Percentiles rank a stretch among this genome's conserved stretches.
These are phyloP conservation scores for Labrus mixtus DNA, from an alignment of 2,113 vertebrate species.

Conservation along the genomic window DNA sequence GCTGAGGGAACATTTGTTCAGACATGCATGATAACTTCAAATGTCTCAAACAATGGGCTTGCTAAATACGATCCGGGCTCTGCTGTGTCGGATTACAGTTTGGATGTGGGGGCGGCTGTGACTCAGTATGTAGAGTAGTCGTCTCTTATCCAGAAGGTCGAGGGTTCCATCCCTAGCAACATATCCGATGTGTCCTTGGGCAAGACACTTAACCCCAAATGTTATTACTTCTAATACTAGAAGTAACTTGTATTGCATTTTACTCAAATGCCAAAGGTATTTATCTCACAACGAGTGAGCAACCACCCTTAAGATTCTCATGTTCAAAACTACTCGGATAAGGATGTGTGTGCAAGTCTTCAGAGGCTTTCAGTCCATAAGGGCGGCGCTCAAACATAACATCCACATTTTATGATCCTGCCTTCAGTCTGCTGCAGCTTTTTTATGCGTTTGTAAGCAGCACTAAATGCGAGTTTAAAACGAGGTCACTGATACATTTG, in stretches of 20 bases:
- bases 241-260: too few species aligned
- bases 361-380: not conserved
- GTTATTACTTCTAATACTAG: too few species aligned
- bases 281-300: too few species aligned
- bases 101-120: too few species aligned
- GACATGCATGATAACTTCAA: slow-evolving; percentile 32
- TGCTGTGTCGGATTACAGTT: not conserved
- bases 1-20: slow-evolving; percentile 47
- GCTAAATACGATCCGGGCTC: slow-evolving; percentile 3
- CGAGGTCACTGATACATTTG: slow-evolving; percentile 19
- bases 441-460: slow-evolving; percentile 9
- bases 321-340: not conserved
- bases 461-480: not conserved
- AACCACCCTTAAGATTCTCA: too few species aligned
- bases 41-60: slow-evolving; percentile 2
- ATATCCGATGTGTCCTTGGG: too few species aligned
- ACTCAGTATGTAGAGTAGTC: too few species aligned
- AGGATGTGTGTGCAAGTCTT: not conserved
- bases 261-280: too few species aligned
- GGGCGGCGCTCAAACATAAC: slow-evolving; percentile 2
- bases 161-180: too few species aligned
- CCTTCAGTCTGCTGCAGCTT: slow-evolving; percentile 3
- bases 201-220: too few species aligned
- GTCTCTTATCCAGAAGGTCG: too few species aligned
- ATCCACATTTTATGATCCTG: slow-evolving; percentile 2